A percentile compares a stretch with the other conserved stretches of the same genome.
Evolutionary conservation across 2,797 vertebrate species (phyloP).

Genomic region (Syngnathus rostellatus): DNA sequence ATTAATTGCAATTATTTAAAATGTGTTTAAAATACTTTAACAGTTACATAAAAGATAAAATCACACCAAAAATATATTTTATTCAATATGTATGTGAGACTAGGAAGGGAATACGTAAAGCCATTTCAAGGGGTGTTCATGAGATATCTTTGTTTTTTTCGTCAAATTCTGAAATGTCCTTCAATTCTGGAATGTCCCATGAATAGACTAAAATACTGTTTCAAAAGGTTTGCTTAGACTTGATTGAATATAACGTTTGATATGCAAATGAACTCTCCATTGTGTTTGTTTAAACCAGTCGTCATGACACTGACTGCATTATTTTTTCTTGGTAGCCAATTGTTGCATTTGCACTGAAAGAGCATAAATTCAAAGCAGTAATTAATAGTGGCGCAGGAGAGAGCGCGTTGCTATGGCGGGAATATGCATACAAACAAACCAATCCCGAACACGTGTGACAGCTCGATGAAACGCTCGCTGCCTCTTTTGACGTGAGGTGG

Average conservation of each 20-base stretch:
- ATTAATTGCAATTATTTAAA: neutral
- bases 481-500: neutral
- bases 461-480: neutral
- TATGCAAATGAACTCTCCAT: constrained; percentile 37
- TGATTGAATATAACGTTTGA: constrained; percentile 41
- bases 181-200: neutral
- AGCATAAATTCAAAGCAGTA: constrained; percentile 59
- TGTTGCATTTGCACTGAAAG: constrained; percentile 45
- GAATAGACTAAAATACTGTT: neutral
- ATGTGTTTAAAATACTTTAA: neutral
- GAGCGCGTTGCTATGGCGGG: constrained; percentile 44
- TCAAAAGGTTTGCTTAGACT: neutral
- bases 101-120: too few species aligned
- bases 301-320: constrained; percentile 24
- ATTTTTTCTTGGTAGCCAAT: constrained; percentile 31
- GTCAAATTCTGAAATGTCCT: neutral
- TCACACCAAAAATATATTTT: neutral
- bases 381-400: constrained; percentile 38
- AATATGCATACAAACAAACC: constrained; percentile 16
- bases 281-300: constrained; percentile 10
- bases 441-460: constrained; percentile 23
- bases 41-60: neutral
- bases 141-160: neutral
- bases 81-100: neutral
- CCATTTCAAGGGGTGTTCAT: neutral